phyloP scores from a whole-genome alignment of 2,113 vertebrate genomes.

The Gambusia holbrooki region DNA sequence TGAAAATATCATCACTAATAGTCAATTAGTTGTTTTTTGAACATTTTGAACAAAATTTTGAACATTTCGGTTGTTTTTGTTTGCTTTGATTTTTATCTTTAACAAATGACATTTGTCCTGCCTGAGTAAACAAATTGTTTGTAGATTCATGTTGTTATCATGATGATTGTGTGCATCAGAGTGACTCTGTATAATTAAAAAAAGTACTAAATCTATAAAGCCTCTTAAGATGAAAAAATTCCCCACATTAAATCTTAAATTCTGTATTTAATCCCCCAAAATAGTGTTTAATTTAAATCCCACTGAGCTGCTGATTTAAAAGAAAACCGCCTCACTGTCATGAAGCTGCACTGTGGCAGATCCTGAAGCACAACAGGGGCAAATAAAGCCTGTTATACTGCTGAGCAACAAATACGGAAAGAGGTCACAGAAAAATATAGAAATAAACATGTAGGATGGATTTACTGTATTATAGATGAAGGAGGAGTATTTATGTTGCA shows the following conservation, averaged over 20 bases:
- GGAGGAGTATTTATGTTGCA: conserved; percentile 2
- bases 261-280: conserved; percentile 8
- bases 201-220: conserved; percentile 17
- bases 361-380: conserved; percentile 1
- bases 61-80: not conserved
- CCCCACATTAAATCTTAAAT: conserved; percentile 19
- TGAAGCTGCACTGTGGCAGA: not conserved
- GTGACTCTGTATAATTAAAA: not conserved
- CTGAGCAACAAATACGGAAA: conserved; percentile 7
- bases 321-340: not conserved
- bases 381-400: not conserved
- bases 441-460: conserved; percentile 2
- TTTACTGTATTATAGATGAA: conserved; percentile 18
- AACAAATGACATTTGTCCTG: not conserved
- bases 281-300: conserved; percentile 15
- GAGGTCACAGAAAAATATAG: conserved; percentile 5
- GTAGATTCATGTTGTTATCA: not conserved
- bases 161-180: not conserved
- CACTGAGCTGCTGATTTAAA: conserved; percentile 1
- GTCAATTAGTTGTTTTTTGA: not conserved
- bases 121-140: not conserved
- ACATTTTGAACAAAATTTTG: not conserved
- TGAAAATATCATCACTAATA: not conserved
- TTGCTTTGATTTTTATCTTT: not conserved
- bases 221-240: conserved; percentile 1